Evolutionary conservation across 2,113 vertebrate species (phyloP).

Genomic region (Bubo bubo): DNA sequence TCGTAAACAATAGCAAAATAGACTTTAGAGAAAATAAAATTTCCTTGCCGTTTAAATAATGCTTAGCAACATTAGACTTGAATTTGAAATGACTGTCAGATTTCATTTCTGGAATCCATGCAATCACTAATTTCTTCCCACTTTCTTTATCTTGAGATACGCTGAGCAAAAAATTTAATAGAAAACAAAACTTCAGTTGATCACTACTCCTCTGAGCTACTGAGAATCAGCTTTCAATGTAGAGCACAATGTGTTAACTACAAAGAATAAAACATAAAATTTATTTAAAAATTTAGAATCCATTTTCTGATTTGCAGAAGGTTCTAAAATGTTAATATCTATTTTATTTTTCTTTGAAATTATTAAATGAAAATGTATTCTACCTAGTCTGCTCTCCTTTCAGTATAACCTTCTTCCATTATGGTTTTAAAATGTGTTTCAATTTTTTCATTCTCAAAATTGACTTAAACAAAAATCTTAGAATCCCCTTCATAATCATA

Average conservation of each 20-base stretch:
- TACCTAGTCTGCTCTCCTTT: neutral
- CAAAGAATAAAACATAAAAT: neutral
- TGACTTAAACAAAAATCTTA: neutral
- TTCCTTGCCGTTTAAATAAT: neutral
- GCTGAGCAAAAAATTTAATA: neutral
- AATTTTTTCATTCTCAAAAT: neutral
- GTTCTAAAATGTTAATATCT: neutral
- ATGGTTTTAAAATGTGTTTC: neutral
- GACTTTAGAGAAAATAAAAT: neutral
- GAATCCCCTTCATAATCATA: neutral
- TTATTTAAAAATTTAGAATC: neutral
- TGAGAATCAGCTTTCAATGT: neutral
- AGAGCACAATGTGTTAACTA: neutral
- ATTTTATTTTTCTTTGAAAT: neutral
- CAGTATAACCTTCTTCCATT: neutral
- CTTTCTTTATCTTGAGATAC: neutral
- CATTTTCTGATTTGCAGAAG: neutral
- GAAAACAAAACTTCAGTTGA: neutral
- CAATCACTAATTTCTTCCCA: neutral
- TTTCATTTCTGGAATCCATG: neutral
- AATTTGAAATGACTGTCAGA: neutral
- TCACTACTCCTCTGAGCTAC: neutral
- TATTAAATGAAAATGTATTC: neutral
- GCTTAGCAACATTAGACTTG: neutral
- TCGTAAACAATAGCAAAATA: neutral